Base-by-base conservation (phyloP, 2,888 invertebrate species). In the Eristalinus sepulchralis region DNA sequence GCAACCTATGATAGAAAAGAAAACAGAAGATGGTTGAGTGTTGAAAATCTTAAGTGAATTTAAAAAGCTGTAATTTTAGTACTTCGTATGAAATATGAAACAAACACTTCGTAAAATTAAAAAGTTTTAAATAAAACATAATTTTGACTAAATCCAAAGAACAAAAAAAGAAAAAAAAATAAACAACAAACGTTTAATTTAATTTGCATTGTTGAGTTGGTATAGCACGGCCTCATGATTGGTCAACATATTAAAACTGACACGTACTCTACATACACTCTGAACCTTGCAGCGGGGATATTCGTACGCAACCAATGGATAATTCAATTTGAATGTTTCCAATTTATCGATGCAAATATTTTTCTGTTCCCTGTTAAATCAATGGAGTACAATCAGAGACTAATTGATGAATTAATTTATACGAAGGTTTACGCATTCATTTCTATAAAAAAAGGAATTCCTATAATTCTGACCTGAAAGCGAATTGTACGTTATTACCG, bases 391-490 rank as follows among this genome's bases (percentile, higher is more conserved):
- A 71, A 71, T 60, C 60, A 60, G 71, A 24, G 47, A 60, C 60
- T 71, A 62, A 71, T 72, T 72, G 71, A 47, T 62, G 62, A 33
- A 20, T 17, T 27, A 66, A 72, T 72, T 71, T 66, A 66, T 72
- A 47, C 17, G 20, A 10, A 53, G 22, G 22, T 60, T 20, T 60
- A 67, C 13, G 33, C 10, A 9, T 27, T 60, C 17, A 67, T 60
- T 60, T 62, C 33, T 22, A 57, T 57, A 57, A 57, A 24, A 57
- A 24, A 57, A 13, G 24, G 6, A 57, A 57, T 47, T 47, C 47
- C 47, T 47, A 17, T 47, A 57, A 57, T 24, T 13, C 57, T 57
- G 57, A 57, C 22, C 22, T 24, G 24, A 57, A 57, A 47, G 47
- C 47, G 17, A 47, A 47, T 17, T 47, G 5, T 47, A 47, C 17